Evolutionary conservation across 1,140 invertebrate species (phyloP), one percentile per base, ranked within the genome.

Genomic region (Hylaeus volcanicus): DNA sequence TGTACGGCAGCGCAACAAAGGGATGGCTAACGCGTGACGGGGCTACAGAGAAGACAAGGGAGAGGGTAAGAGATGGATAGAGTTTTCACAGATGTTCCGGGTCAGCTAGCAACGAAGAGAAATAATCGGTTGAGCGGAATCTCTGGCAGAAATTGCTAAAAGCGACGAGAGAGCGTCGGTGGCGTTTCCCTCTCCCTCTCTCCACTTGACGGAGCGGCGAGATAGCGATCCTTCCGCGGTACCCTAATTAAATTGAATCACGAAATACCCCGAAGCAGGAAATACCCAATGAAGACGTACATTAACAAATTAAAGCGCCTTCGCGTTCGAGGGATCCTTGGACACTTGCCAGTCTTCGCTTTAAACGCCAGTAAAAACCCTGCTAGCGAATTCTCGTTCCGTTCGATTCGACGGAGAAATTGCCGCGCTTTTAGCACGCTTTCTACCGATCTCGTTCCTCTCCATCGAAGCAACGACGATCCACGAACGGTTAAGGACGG

Each of bases 221-320:
- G 83, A 85, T 85, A 86, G 80, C 79, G 87, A 89, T 90, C 86
- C 82, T 89, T 86, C 80, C 85, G 85, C 88, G 84, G 86, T 87
- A 88, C 88, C 88, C 86, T 91, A 91, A 91, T 91, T 91, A 90
- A 91, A 91, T 91, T 89, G 89, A 91, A 91, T 91, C 90, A 90
- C 87, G 89, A 90, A 91, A 91, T 90, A 79, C 74, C 75, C 85
- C 61, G 72, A 82, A 86, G 86, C 90, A 91, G 90, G 90, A 91
- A 91, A 91, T 91, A 90, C 85, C 89, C 90, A 90, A 91, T 91
- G 89, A 91, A 91, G 90, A 91, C 86, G 80, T 88, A 86, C 90
- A 91, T 91, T 91, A 91, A 91, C 90, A 90, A 91, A 91, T 91
- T 91, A 89, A 91, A 91, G 88, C 87, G 88, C 82, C 83, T 88